These are phyloP conservation scores for Jordanella pulchra DNA, from an alignment of 2,797 vertebrate genomes.

Conservation along the genomic window DNA sequence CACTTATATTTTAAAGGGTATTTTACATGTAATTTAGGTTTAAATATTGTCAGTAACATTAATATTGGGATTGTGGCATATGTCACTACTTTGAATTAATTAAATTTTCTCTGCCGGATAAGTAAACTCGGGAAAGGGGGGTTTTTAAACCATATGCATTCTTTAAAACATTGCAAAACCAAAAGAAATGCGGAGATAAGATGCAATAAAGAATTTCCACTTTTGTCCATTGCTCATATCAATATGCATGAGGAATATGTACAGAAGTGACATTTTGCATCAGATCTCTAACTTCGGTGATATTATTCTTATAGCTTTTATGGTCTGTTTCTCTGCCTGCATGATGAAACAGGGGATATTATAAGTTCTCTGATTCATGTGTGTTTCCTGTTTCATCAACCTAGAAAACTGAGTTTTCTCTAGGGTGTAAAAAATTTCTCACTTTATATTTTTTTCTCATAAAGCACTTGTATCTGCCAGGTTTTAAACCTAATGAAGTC, in stretches of 20 bases:
- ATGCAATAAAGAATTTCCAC: slow-evolving; percentile 16
- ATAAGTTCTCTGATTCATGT: slow-evolving; percentile 5
- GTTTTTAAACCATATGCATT: too few species aligned
- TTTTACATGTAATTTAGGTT: too few species aligned
- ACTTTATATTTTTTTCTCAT: slow-evolving; percentile 1
- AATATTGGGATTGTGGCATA: too few species aligned
- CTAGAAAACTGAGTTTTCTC: neutral
- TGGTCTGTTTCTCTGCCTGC: slow-evolving; percentile 7
- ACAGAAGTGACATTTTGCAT: neutral
- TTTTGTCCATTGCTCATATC: neutral
- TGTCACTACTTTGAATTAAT: too few species aligned
- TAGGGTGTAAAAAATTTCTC: neutral
- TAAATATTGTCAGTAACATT: too few species aligned
- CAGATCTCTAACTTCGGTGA: slow-evolving; percentile 22
- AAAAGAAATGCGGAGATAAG: slow-evolving; percentile 4
- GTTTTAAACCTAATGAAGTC: slow-evolving; percentile 16
- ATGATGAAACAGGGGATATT: slow-evolving; percentile 1
- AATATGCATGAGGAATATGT: neutral
- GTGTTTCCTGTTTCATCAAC: slow-evolving; percentile 17
- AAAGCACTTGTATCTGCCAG: neutral
- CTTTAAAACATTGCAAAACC: neutral
- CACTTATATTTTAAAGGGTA: too few species aligned
- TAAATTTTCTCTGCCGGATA: too few species aligned
- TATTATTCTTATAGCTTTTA: neutral
- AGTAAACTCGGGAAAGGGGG: too few species aligned